These are phyloP conservation scores for Schrankia costaestrigalis DNA, from an alignment of 2,888 invertebrate species.

Conservation along the genomic window DNA sequence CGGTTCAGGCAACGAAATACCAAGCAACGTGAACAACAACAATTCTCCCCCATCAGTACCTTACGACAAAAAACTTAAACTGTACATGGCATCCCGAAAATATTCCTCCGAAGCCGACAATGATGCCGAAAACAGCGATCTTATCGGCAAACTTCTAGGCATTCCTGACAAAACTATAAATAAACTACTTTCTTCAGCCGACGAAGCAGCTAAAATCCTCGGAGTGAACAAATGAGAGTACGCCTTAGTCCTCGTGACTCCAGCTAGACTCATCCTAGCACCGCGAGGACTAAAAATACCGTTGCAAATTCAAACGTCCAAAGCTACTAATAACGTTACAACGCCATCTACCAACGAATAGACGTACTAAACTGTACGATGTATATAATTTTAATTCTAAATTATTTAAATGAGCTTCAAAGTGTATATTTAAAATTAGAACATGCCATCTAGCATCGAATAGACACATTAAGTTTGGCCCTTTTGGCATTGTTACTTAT, in stretches of 20 bases:
- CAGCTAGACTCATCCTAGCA: conserved; percentile 69
- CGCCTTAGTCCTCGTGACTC: conserved; percentile 77
- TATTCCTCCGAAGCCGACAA: conserved; percentile 75
- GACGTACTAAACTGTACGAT: conserved; percentile 25
- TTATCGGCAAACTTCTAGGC: conserved; percentile 94
- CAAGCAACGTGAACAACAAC: conserved; percentile 76
- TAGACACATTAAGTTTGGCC: conserved; percentile 24
- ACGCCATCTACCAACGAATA: conserved; percentile 60
- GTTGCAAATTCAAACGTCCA: conserved; percentile 38
- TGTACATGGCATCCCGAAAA: conserved; percentile 72
- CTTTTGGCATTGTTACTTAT: conserved; percentile 17
- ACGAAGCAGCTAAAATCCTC: conserved; percentile 93
- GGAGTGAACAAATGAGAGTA: conserved; percentile 88
- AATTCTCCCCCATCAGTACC: conserved; percentile 79
- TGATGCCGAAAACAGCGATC: conserved; percentile 83
- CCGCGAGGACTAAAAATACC: conserved; percentile 71
- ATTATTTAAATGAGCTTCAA: conserved; percentile 20
- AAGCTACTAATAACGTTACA: conserved; percentile 42
- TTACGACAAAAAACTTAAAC: conserved; percentile 77
- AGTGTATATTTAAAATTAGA: conserved; percentile 28
- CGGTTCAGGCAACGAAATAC: conserved; percentile 69
- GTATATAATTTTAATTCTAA: conserved; percentile 16
- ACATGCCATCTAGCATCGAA: conserved; percentile 47
- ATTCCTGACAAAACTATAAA: conserved; percentile 93
- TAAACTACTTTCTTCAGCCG: conserved; percentile 88